Evolutionary conservation across 2,888 invertebrate genomes (phyloP).

Genomic region (Amiota communis): DNA sequence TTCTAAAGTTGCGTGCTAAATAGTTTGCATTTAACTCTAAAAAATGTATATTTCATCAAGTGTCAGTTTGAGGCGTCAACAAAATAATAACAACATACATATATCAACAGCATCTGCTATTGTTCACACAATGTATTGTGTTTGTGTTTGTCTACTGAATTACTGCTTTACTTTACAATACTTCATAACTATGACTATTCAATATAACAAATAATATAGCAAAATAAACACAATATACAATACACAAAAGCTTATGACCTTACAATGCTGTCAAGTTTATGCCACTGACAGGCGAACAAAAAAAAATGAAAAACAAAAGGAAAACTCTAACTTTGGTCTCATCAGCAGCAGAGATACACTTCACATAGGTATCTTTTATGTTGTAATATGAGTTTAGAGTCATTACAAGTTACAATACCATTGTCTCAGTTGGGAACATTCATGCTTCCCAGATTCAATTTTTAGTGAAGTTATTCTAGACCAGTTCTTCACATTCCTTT

Average conservation of each 20-base stretch:
- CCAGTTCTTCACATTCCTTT: no score
- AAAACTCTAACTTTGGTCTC: no score
- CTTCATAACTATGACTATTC: neutral
- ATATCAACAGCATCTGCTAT: conserved; percentile 17
- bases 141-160: neutral
- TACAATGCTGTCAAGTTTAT: conserved; percentile 22
- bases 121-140: conserved; percentile 10
- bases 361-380: no score
- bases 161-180: neutral
- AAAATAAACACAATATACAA: neutral
- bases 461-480: no score
- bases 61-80: conserved; percentile 22
- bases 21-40: neutral
- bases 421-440: no score
- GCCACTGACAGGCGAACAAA: neutral
- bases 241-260: conserved; percentile 6
- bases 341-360: no score
- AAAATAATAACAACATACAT: conserved; percentile 8
- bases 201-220: neutral
- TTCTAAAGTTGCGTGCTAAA: conserved; percentile 15
- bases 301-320: no score
- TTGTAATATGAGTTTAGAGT: no score
- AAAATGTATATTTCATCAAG: conserved; percentile 13
- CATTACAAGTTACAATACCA: no score
- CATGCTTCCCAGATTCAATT: no score